Conservation (phyloP, 2,797 vertebrate species). For the Pangasius krempfi region DNA sequence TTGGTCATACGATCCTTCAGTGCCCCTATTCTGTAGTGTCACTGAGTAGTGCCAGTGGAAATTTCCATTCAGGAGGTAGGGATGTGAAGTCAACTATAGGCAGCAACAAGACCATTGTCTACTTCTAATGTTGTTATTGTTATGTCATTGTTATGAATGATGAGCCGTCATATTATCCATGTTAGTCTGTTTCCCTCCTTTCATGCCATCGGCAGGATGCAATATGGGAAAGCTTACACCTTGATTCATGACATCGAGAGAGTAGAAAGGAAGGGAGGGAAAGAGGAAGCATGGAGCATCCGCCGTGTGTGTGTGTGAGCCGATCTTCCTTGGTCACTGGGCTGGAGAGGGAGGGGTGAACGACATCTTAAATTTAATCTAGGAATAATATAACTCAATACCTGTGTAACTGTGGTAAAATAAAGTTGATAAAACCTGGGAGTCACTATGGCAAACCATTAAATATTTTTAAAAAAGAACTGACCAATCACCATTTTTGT, state of each 20-base stretch:
- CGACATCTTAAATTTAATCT: not conserved
- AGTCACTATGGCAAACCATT: not conserved
- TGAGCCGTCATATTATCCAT: slow-evolving; percentile 32
- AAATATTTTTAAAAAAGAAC: not conserved
- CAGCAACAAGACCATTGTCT: slow-evolving; percentile 14
- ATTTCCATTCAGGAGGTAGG: slow-evolving; percentile 11
- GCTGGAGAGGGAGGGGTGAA: not conserved
- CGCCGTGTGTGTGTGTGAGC: slow-evolving; percentile 12
- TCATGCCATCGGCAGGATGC: slow-evolving; percentile 46
- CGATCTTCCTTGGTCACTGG: slow-evolving; percentile 11
- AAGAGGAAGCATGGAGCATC: slow-evolving; percentile 55
- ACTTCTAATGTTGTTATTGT: slow-evolving; percentile 27
- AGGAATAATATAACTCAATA: slow-evolving; percentile 8
- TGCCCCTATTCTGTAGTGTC: not conserved
- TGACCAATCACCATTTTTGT: not conserved
- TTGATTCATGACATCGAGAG: slow-evolving; percentile 43
- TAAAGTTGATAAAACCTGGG: not conserved
- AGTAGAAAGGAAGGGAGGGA: slow-evolving; percentile 50
- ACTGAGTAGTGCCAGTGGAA: slow-evolving; percentile 7
- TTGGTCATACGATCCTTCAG: slow-evolving; percentile 15
- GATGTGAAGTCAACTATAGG: not conserved
- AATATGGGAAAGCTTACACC: slow-evolving; percentile 51
- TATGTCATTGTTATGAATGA: slow-evolving; percentile 32
- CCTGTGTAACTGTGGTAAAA: slow-evolving; percentile 17
- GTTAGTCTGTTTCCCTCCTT: slow-evolving; percentile 37